A percentile compares a stretch with the other conserved stretches of the same genome.
Evolutionary conservation across 2,888 invertebrate genomes (phyloP).

Genomic region (Boloria selene): DNA sequence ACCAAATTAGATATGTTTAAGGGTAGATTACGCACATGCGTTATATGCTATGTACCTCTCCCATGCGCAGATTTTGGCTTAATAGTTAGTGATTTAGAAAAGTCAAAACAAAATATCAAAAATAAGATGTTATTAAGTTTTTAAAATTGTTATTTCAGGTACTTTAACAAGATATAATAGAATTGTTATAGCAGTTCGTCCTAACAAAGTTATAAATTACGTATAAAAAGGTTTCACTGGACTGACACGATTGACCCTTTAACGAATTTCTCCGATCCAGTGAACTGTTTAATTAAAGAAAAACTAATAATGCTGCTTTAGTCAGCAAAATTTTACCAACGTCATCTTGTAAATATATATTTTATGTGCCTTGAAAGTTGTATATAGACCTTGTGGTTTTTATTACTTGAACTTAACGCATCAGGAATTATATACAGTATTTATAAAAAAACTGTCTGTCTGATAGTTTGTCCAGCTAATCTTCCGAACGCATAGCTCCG

Average conservation of each 20-base stretch:
- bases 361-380: not conserved
- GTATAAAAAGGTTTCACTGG: slow-evolving; percentile 14
- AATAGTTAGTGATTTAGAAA: too few species aligned
- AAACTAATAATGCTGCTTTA: slow-evolving; percentile 29
- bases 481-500: too few species aligned
- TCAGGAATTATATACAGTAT: too few species aligned
- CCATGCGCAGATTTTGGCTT: too few species aligned
- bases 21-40: too few species aligned
- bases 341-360: slow-evolving; percentile 28
- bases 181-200: not conserved
- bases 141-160: not conserved
- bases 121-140: not conserved
- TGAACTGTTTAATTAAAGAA: slow-evolving; percentile 36
- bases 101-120: not conserved
- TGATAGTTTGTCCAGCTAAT: too few species aligned
- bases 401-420: too few species aligned
- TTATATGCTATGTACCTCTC: too few species aligned
- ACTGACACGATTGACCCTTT: slow-evolving; percentile 24
- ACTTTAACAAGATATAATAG: not conserved
- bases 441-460: too few species aligned
- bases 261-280: slow-evolving; percentile 27
- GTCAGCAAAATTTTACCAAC: slow-evolving; percentile 27
- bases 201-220: slow-evolving; percentile 8
- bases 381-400: not conserved
- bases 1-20: too few species aligned